Base-by-base conservation (phyloP, 2,888 invertebrate species). In the Malacosoma neustria region DNA sequence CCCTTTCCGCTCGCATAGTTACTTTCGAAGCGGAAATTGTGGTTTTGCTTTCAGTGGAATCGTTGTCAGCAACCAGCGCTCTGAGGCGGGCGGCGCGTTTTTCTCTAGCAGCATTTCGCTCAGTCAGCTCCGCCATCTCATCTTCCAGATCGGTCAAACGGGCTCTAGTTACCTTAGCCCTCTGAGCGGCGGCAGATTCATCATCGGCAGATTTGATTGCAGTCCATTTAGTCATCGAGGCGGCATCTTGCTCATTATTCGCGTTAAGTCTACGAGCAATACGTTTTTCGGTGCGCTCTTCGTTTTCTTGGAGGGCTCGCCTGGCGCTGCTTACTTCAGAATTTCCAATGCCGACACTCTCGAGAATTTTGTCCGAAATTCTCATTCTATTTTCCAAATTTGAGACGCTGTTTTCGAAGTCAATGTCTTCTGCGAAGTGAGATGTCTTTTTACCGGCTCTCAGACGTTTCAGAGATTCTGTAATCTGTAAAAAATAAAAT, bases 71-170 rank as follows among this genome's bases (percentile, higher is more conserved):
- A 11, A 93, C 89, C 14, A 93, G 67, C 1, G 91, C 90, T 37
- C 90, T 87, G 15, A 93, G 87, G 36, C 91, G 89, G 1, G 92
- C 92, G 1, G 91, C 89, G 33, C 93, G 89, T 41, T 90, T 89
- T 60, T 93, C 93, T 45, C 93, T 87, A 12, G 89, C 89, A 0
- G 90, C 90, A 54, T 89, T 89, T 55, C 90, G 88, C 57, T 92
- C 92, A 11, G 84, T 89, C 41, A 93, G 72, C 49, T 90, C 91
- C 31, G 90, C 88, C 91, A 93, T 92, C 69, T 94, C 93, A 35
- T 89, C 89, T 57, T 93, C 93, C 32, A 94, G 76, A 55, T 93
- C 93, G 29, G 87, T 87, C 11, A 93, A 75, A 34, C 93, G 88
- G 6, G 91, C 91, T 45, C 91, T 87, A 1, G 90, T 87, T 14